These are phyloP conservation scores for Macrosiphum euphorbiae DNA, from an alignment of 2,888 invertebrate genomes.

Conservation along the genomic window DNA sequence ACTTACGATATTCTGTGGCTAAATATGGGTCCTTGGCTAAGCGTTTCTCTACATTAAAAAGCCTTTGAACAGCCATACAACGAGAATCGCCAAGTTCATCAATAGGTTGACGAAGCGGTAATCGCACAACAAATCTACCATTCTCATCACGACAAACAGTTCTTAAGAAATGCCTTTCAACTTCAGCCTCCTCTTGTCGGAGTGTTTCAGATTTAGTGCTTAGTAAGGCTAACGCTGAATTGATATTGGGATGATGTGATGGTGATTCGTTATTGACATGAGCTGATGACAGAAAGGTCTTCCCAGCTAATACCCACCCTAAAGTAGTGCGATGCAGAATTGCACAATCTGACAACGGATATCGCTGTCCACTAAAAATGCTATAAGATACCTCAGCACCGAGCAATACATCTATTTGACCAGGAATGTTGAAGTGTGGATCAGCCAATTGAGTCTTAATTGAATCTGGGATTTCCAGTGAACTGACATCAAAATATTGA, in stretches of 20 bases:
- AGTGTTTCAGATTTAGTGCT: not conserved
- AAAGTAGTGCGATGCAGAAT: not conserved
- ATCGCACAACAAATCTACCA: not conserved
- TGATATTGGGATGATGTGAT: not conserved
- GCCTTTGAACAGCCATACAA: not conserved
- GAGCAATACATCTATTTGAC: not conserved
- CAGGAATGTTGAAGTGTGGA: not conserved
- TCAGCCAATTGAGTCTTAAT: not conserved
- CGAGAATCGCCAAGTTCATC: not conserved
- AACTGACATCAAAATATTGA: not conserved
- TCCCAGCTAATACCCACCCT: not conserved
- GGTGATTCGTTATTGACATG: not conserved
- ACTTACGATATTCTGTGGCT: slow-evolving; percentile 60
- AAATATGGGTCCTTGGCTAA: not conserved
- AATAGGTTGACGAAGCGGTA: not conserved
- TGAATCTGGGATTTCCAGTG: not conserved
- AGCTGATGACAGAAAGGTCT: not conserved
- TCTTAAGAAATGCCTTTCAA: not conserved
- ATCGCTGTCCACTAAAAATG: not conserved
- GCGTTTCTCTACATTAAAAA: not conserved
- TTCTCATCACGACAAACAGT: not conserved
- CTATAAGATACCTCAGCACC: not conserved
- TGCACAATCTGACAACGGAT: not conserved
- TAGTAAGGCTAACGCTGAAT: not conserved
- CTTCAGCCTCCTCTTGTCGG: not conserved